phyloP scores from a whole-genome alignment of 2,113 vertebrate genomes.

The Chionis minor region DNA sequence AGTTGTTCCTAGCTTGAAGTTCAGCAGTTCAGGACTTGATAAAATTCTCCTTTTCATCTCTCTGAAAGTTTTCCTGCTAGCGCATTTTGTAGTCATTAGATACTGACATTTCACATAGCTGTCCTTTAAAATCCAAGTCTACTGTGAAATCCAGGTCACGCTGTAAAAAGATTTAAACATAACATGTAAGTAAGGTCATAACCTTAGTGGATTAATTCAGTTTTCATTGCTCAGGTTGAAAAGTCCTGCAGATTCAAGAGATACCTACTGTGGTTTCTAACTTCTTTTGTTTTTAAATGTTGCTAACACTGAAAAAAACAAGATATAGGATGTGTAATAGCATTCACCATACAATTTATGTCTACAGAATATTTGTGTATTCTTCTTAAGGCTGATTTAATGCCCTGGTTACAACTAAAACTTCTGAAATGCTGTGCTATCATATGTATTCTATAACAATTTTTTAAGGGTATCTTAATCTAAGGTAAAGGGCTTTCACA shows the following conservation, averaged over 20 bases:
- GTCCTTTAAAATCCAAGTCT: slow-evolving; percentile 98
- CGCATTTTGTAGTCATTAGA: slow-evolving; percentile 98
- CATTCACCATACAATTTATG: background rate
- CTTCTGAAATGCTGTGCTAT: background rate
- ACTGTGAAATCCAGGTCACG: slow-evolving; percentile 97
- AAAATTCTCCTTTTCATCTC: slow-evolving; percentile 14
- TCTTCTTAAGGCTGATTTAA: background rate
- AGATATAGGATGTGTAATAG: background rate
- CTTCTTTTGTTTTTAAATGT: background rate
- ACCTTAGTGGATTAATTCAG: background rate
- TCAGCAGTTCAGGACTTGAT: slow-evolving; percentile 56
- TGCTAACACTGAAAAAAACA: background rate
- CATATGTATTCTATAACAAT: fast-evolving
- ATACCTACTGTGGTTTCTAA: background rate
- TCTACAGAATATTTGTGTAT: background rate
- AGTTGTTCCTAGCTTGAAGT: slow-evolving; percentile 59
- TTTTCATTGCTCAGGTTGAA: background rate
- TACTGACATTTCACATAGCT: slow-evolving; percentile 93
- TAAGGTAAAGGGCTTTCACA: background rate
- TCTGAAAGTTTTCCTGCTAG: slow-evolving; percentile 68
- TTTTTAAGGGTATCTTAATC: background rate
- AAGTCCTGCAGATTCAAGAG: background rate
- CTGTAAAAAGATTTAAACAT: slow-evolving; percentile 71
- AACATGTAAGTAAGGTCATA: background rate
- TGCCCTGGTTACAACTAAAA: background rate